phyloP scores from a whole-genome alignment of 2,113 vertebrate genomes.

The Oreochromis aureus region DNA sequence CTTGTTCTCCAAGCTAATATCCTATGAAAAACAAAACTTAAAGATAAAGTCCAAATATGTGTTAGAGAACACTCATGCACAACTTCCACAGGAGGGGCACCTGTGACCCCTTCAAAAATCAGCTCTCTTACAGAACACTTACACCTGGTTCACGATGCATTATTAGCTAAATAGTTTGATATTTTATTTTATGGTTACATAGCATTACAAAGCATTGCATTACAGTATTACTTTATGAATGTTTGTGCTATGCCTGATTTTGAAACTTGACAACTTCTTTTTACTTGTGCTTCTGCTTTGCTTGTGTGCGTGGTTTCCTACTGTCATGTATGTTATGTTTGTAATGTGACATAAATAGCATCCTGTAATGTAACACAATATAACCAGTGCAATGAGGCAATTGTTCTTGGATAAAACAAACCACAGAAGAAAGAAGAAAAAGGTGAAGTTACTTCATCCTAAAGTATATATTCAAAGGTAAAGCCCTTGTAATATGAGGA shows the following conservation, averaged over 20 bases:
- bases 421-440: background rate
- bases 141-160: background rate
- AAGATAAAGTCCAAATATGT: background rate
- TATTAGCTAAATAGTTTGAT: background rate
- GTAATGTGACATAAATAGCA: background rate
- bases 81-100: background rate
- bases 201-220: background rate
- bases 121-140: background rate
- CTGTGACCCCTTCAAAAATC: background rate
- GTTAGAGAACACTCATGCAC: background rate
- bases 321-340: too few species aligned
- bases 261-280: background rate
- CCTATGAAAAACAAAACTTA: background rate
- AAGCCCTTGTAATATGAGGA: background rate
- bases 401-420: too few species aligned
- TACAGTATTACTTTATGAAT: background rate
- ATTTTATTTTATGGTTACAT: background rate
- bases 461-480: background rate
- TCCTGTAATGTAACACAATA: too few species aligned
- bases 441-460: background rate
- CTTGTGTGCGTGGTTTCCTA: background rate
- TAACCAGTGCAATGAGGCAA: too few species aligned
- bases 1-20: background rate
- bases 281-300: background rate
- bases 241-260: background rate